Base-by-base conservation (phyloP, 2,888 invertebrate species). In the Synanthedon andrenaeformis region DNA sequence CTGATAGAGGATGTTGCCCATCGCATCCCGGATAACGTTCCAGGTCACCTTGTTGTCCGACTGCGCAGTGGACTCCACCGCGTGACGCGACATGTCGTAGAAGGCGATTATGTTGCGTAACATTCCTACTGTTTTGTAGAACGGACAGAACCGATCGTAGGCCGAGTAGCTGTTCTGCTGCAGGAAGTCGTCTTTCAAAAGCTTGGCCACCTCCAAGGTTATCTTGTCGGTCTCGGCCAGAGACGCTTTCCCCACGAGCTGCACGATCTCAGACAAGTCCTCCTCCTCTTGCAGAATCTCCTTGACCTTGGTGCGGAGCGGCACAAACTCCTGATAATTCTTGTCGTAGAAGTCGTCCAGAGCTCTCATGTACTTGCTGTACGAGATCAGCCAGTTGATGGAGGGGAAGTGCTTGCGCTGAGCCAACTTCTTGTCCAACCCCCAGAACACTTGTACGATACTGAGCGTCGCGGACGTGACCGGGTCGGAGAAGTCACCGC, bases 51-150 rank as follows among this genome's bases (percentile, higher is more conserved):
- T 99, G 90, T 98, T 98, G 82, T 99, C 99, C 49, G 96, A 96
- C 88, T 99, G 98, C 54, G 99, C 97, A 35, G 99, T 99, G 59
- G 96, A 93, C 89, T 99, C 99, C 1, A 99, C 98, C 1, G 98
- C 96, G 80, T 99, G 99, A 59, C 97, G 93, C 42, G 99, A 93
- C 94, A 98, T 93, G 84, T 99, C 99, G 87, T 99, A 99, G 89
- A 99, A 97, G 54, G 96, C 90, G 74, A 99, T 98, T 86, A 99
- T 98, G 90, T 99, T 99, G 80, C 92, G 93, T 76, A 99, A 82
- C 99, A 99, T 99, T 66, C 98, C 99, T 57, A 97, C 97, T 13
- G 99, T 99, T 90, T 99, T 99, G 91, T 99, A 99, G 91, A 99
- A 99, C 70, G 99, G 99, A 76, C 99, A 99, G 91, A 97, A 99